Base-by-base conservation (phyloP, 2,113 vertebrate species). In the Kryptolebias marmoratus region DNA sequence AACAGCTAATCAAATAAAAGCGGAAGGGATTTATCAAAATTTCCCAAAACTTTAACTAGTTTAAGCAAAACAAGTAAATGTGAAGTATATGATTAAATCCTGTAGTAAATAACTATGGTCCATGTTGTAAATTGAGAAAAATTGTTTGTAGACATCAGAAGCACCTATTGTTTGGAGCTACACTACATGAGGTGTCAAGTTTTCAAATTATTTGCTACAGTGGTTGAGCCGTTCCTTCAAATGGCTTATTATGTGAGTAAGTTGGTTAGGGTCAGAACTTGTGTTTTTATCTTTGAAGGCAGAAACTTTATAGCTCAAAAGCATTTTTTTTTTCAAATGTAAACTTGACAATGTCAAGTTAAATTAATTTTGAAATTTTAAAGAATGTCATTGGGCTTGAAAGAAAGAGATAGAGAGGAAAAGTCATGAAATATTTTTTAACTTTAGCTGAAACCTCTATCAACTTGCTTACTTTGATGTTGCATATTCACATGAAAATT, bases 391-490 rank as follows among this genome's bases (percentile, higher is more conserved):
- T 22, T 14, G 11, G 11, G 27, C 11, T 55, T 31, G 1, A 50
- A 11, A 7, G 32, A 18, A 58, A 50, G 32, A 16, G 10, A 45
- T 11, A 13, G 12, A 11, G 10, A 45, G 10, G 2, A 5, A 47
- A 16, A 50, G 13, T 36, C 58, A 47, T 16, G 2, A 75, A 54
- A 27, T 36, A 57, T 62, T 16, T 68, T 66, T 68, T 36, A 52
- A 64, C 32, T 32, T 12, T 31, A 16, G 32, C 56, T 5, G 4
- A 53, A 45, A 67, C 22, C 2, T 47, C 27, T 7, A 67, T 28
- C 1, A 50, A 30, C 62, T 61, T 75, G 15, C 48, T 61, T 48
- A 28, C 48, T 70, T 47, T 52, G 14, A 22, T 48, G 68, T 68
- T 52, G 47, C 32, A 54, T 52, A 59, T 67, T 62, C 54, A 68